These are phyloP conservation scores for Micronisus gabar DNA, from an alignment of 2,113 vertebrate species.

Conservation along the genomic window DNA sequence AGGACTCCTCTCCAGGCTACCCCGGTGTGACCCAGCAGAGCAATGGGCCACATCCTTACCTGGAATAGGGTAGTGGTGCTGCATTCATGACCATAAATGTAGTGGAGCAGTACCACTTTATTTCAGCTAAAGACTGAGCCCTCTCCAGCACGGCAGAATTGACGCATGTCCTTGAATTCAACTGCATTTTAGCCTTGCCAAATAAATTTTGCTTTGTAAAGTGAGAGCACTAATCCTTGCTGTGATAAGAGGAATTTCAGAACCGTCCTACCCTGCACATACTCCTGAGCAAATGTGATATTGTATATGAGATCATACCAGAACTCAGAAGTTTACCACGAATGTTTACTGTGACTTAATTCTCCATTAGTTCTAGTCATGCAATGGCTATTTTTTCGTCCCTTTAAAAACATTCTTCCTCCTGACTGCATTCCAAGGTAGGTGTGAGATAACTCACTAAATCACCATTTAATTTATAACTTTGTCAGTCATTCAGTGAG, in stretches of 20 bases:
- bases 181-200: neutral
- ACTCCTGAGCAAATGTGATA: neutral
- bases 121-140: neutral
- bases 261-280: neutral
- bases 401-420: neutral
- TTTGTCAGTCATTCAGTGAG: conserved; percentile 45
- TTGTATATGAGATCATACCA: neutral
- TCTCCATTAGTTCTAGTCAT: conserved; percentile 10
- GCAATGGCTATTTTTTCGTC: neutral
- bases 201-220: neutral
- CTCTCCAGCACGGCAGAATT: neutral
- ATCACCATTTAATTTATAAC: conserved; percentile 36
- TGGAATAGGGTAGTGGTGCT: neutral
- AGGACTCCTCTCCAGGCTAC: neutral
- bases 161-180: neutral
- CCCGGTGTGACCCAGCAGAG: neutral
- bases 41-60: rapidly evolving
- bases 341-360: conserved; percentile 4
- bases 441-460: conserved; percentile 40
- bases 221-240: neutral
- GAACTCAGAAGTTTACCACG: neutral
- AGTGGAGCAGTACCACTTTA: neutral
- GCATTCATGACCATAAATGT: neutral
- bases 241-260: neutral
- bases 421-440: conserved; percentile 20